Base-by-base conservation (phyloP, 2,888 invertebrate species). In the Dryobota labecula region DNA sequence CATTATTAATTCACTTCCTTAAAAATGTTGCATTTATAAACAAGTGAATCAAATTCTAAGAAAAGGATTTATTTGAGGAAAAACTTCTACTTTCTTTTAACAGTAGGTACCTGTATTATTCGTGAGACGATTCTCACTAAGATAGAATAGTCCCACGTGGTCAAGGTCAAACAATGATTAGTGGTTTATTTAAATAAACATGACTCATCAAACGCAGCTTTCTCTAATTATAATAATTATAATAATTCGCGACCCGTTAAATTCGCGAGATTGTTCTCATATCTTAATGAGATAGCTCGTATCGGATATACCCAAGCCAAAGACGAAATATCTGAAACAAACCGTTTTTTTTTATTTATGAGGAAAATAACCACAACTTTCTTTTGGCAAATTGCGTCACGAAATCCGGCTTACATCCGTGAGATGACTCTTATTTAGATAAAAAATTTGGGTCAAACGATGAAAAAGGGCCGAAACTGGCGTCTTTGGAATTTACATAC, bases 371-470 rank as follows among this genome's bases (percentile, higher is more conserved):
- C 3, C n/a, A 61, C 30, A 69, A 87, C 86, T 86, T 88, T 88
- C 86, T 81, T 83, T 70, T 63, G 33, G 62, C 36, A 36, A 36
- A 45, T 83, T 75, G 76, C 84, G 79, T 84, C 85, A 85, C 54
- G 15, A 43, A 27, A 45, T 64, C 63, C 49, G 41, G 27, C 36
- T 70, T 36, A 36, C 43, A 63, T 79, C 70, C 80, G 79, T 63
- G 56, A 61, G 56, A 54, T 47, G 41, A 24, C 20, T 67, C 43
- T 45, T 58, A 76, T 77, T 76, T 76, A 63, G 74, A 69, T 57
- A 70, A 76, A 76, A 62, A 65, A 86, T 76, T 84, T 80, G 30
- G 85, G 86, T 78, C 74, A 78, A 57, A 20, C 30, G 30, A 73
- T 63, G 66, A 58, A 66, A 58, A 75, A 61, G 41, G 18, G 24